A percentile compares a stretch with the other conserved stretches of the same genome.
These are phyloP conservation scores for Tipula confusa DNA, from an alignment of 2,888 invertebrate genomes.

Conservation along the genomic window DNA sequence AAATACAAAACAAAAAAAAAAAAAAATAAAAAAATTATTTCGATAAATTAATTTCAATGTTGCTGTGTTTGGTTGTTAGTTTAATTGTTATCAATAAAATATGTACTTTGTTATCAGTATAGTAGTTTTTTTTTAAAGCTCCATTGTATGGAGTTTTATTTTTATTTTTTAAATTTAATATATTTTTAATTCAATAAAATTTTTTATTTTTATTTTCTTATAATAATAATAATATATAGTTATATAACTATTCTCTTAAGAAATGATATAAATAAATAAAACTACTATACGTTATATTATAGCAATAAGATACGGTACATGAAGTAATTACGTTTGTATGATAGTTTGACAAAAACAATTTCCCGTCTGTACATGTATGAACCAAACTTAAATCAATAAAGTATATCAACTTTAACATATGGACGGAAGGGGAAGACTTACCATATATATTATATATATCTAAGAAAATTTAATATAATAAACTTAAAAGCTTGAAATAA, in stretches of 20 bases:
- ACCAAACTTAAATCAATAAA: background rate
- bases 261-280: background rate
- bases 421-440: background rate
- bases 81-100: conserved; percentile 25
- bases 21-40: background rate
- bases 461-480: background rate
- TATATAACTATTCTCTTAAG: background rate
- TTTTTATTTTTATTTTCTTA: background rate
- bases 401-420: background rate
- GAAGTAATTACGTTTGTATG: background rate
- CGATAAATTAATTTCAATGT: background rate
- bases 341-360: background rate
- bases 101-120: conserved; percentile 20
- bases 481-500: conserved; percentile 12
- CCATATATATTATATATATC: too few species aligned
- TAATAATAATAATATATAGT: background rate
- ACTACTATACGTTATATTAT: background rate
- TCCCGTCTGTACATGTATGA: background rate
- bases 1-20: too few species aligned
- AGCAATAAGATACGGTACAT: background rate
- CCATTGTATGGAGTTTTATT: background rate
- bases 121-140: background rate
- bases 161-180: background rate
- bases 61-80: background rate
- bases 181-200: conserved; percentile 3